Base-by-base conservation (phyloP, 2,888 invertebrate species). In the Brachypalpus laphriformis region DNA sequence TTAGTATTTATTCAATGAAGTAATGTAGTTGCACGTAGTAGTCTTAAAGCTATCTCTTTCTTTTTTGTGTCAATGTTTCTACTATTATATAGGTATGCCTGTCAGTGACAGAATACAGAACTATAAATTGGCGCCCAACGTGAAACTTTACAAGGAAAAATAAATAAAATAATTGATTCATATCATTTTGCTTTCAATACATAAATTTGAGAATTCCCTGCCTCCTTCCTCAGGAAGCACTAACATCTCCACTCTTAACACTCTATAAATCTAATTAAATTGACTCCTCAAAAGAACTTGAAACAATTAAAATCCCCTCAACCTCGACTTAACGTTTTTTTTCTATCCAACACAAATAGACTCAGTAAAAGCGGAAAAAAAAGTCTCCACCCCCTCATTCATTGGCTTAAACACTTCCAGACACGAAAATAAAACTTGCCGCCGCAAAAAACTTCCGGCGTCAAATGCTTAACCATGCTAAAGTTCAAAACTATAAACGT, bases 401-500 rank as follows among this genome's bases (percentile, higher is more conserved):
- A 28, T 25, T 54, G 47, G 40, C 51, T 63, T 76, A 76, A 80
- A 42, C 70, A 70, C 76, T 57, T 71, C 70, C 76, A 70, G 70
- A 70, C 76, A 82, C 9, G 82, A 82, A 65, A 82, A 65, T 76
- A 57, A 76, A 76, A 49, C 47, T 28, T 11, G 16, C 40, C 59
- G 25, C 68, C 14, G 37, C 45, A 45, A 22, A 63, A 81, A 68
- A 61, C 47, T 70, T 76, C 57, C 25, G 57, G 57, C 40, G 82
- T 76, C 76, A 76, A 63, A 70, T 63, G 68, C 80, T 75, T 61
- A 68, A 54, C 31, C 20, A 68, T 59, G 34, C 14, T 42, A 74
- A 83, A 83, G 80, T 74, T 80, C 74, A 80, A 80, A 83, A 83
- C 82, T 74, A 80, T 74, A 83, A 74, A 72, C 77, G 68, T 82